phyloP scores from a whole-genome alignment of 2,113 vertebrate genomes.

The Hypanus sabinus region DNA sequence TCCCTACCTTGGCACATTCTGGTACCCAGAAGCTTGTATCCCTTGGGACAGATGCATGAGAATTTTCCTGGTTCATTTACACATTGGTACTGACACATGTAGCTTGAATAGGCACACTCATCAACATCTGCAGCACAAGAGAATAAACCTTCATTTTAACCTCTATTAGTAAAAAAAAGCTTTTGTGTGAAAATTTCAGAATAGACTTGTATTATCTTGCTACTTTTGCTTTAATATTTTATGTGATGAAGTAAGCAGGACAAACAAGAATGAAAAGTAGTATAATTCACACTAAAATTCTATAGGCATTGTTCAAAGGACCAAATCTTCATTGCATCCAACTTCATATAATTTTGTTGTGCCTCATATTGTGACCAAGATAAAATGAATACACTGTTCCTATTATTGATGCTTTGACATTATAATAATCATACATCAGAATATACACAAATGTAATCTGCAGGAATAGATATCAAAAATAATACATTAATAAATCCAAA shows the following conservation, averaged over 20 bases:
- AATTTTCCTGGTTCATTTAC: constrained; percentile 83
- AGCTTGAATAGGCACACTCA: constrained; percentile 83
- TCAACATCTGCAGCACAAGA: constrained; percentile 67
- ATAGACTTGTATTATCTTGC: not conserved
- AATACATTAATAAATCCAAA: not conserved
- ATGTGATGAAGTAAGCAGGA: not conserved
- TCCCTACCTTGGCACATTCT: constrained; percentile 81
- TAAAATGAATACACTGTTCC: not conserved
- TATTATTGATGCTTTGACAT: not conserved
- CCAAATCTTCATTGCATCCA: not conserved
- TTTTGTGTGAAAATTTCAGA: not conserved
- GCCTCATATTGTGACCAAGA: not conserved
- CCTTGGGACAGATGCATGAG: constrained; percentile 81
- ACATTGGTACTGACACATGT: constrained; percentile 84
- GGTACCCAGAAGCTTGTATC: constrained; percentile 79
- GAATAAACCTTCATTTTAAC: not conserved
- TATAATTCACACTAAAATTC: not conserved
- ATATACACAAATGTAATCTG: not conserved
- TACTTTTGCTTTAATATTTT: not conserved
- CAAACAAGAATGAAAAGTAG: not conserved
- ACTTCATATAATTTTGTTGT: not conserved
- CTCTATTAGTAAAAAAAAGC: not conserved
- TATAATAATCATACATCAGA: not conserved
- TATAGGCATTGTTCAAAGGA: not conserved
- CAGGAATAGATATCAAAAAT: not conserved